Evolutionary conservation across 1,140 invertebrate genomes (phyloP), one percentile per base, ranked within the genome.

Genomic region (Dryas iulia): DNA sequence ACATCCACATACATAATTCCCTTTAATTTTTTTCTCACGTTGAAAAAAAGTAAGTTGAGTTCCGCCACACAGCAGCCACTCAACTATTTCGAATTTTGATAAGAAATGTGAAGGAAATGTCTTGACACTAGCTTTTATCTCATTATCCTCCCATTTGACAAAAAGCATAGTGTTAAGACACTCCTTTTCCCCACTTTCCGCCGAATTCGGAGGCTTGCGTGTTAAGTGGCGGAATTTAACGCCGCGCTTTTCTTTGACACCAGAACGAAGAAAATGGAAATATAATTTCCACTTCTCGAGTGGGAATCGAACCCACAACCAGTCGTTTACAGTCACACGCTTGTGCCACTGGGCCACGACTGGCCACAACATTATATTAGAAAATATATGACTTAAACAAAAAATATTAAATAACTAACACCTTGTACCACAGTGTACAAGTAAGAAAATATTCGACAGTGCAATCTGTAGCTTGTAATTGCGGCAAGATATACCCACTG

Each of bases 361-460:
- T 1, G 1, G n/a, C 33, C 33, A 0, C 33, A n/a, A n/a, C n/a
- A n/a, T n/a, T n/a, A n/a, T n/a, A n/a, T n/a, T n/a, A n/a, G n/a
- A n/a, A n/a, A n/a, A n/a, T n/a, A n/a, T n/a, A n/a, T n/a, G n/a
- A 28, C 26, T 28, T 3, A 28, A 28, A 28, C 26, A 28, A 28
- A 28, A 28, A 3, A 28, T 28, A 28, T 3, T 28, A 31, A 31
- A 31, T 8, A 8, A 31, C 30, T 8, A 31, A 47, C 18, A 47
- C 39, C 39, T 47, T 47, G 39, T 21, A 47, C 39, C 39, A 47
- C 39, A 47, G 6, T 2, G 14, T 10, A 47, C 21, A 47, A 47
- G 14, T 21, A 86, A 77, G 83, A 83, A 86, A 89, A 88, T 87
- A 84, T 86, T 87, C 84, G 83, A 76, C 79, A 86, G 86, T 83